Evolutionary conservation across 2,888 invertebrate genomes (phyloP).

Genomic region (Epsilonema sp.): DNA sequence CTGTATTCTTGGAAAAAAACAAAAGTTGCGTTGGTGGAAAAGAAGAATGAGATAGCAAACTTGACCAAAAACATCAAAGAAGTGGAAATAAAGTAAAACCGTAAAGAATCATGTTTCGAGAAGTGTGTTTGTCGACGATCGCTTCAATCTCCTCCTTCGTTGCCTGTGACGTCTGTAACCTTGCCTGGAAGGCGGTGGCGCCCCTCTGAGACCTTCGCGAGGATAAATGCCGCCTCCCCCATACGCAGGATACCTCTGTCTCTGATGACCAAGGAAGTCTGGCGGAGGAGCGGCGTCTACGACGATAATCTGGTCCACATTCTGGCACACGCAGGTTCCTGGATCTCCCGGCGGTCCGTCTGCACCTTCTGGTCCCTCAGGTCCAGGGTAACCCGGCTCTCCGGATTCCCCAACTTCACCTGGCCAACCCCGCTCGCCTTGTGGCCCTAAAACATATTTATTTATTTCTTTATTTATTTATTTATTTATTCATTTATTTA

Average conservation of each 20-base stretch:
- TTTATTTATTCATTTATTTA: background rate
- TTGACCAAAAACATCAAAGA: no score
- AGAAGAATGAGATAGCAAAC: no score
- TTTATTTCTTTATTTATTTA: background rate
- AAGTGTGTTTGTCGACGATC: no score
- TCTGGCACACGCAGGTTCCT: constrained; percentile 26
- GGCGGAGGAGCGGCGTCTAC: constrained; percentile 12
- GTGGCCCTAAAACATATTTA: constrained; percentile 12
- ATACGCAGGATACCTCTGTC: background rate
- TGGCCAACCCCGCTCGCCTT: constrained; percentile 19
- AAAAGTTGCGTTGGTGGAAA: no score
- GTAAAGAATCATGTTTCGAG: no score
- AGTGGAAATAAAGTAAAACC: no score
- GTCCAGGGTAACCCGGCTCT: constrained; percentile 20
- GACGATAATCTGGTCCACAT: constrained; percentile 25
- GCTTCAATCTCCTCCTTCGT: no score
- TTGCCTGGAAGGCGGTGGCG: no score
- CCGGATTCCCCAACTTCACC: constrained; percentile 15
- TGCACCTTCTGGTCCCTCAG: constrained; percentile 17
- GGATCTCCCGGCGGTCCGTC: constrained; percentile 11
- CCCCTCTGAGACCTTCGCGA: no score
- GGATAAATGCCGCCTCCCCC: constrained; percentile 1
- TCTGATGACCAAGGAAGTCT: background rate
- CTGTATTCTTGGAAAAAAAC: no score
- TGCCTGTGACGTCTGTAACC: no score